Evolutionary conservation across 2,888 invertebrate species (phyloP).

Genomic region (Calephelis perditalis): DNA sequence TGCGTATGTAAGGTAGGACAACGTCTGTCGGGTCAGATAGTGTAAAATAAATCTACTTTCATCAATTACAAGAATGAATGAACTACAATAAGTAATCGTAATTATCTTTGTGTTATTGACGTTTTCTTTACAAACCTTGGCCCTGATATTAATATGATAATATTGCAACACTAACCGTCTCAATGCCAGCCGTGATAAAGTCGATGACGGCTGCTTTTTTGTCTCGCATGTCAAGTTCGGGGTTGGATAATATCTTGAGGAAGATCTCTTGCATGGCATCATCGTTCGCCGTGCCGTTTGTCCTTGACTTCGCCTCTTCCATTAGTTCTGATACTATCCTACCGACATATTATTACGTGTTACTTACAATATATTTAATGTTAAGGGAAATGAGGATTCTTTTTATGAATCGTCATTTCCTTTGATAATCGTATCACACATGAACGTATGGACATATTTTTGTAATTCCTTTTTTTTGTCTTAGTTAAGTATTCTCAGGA

Average conservation of each 20-base stretch:
- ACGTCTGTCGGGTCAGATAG: no score
- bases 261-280: conserved; percentile 85
- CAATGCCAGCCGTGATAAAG: conserved; percentile 92
- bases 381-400: background rate
- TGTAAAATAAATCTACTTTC: conserved; percentile 11
- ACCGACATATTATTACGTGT: conserved; percentile 33
- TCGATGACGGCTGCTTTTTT: conserved; percentile 92
- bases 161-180: conserved; percentile 79
- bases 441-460: no score
- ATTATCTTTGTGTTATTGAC: background rate
- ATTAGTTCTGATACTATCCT: conserved; percentile 89
- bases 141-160: conserved; percentile 18
- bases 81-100: background rate
- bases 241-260: conserved; percentile 84
- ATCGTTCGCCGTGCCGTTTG: conserved; percentile 74
- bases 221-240: conserved; percentile 85
- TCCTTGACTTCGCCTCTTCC: conserved; percentile 80
- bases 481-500: no score
- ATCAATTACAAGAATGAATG: background rate
- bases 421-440: no score
- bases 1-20: no score
- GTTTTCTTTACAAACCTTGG: background rate
- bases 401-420: no score
- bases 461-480: no score
- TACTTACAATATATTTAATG: conserved; percentile 18